phyloP scores from a whole-genome alignment of 2,797 vertebrate species.

The Labroides dimidiatus region DNA sequence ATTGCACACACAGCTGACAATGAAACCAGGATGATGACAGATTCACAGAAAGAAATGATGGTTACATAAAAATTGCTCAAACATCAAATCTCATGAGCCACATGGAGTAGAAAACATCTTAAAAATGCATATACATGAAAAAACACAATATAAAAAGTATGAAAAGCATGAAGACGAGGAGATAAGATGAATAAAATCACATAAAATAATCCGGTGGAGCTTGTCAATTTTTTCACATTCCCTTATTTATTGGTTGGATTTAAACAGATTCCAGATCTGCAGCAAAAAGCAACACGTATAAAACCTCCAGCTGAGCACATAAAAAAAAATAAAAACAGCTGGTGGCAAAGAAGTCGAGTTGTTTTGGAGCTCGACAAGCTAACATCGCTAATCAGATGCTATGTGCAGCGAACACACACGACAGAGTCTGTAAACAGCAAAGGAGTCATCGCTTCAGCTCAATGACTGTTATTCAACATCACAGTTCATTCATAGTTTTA shows the following conservation, averaged over 20 bases:
- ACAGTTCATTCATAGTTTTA: constrained; percentile 85
- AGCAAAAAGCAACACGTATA: constrained; percentile 1
- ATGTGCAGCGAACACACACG: constrained; percentile 1
- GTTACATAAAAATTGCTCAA: constrained; percentile 45
- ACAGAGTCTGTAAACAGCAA: constrained; percentile 54
- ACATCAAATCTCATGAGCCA: constrained; percentile 32
- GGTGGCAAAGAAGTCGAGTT: background rate
- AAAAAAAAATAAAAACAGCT: background rate
- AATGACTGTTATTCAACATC: constrained; percentile 76
- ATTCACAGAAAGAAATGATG: constrained; percentile 43
- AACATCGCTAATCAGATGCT: background rate
- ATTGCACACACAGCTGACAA: constrained; percentile 60
- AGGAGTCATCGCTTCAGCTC: constrained; percentile 19
- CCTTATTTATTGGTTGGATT: constrained; percentile 24
- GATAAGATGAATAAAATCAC: background rate
- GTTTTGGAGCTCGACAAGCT: constrained; percentile 33
- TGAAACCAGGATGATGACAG: constrained; percentile 56
- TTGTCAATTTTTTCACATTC: constrained; percentile 44
- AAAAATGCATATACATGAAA: constrained; percentile 22
- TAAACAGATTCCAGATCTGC: constrained; percentile 66
- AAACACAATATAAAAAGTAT: constrained; percentile 32
- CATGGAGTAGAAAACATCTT: constrained; percentile 22
- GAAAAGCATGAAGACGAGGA: constrained; percentile 4
- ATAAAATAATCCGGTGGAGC: constrained; percentile 9
- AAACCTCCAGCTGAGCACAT: background rate